Evolutionary conservation across 2,113 vertebrate genomes (phyloP).

Genomic region (Sitta europaea): DNA sequence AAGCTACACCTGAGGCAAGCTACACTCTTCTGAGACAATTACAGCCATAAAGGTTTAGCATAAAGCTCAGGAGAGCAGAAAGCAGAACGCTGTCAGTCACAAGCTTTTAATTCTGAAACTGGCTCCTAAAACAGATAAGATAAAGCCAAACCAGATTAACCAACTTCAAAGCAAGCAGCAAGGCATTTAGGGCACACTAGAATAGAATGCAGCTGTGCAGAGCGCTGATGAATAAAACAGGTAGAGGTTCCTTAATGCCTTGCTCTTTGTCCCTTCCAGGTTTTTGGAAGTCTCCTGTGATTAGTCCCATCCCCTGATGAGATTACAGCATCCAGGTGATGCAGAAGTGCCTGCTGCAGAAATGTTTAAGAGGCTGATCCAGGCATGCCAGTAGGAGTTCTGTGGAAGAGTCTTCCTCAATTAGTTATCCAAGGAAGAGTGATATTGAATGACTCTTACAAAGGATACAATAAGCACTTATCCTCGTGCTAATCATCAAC

Average conservation of each 20-base stretch:
- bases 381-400: background rate
- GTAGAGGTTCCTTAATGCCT: background rate
- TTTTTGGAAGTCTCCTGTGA: background rate
- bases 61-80: background rate
- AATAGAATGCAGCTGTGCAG: background rate
- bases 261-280: background rate
- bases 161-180: conserved; percentile 24
- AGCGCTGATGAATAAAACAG: background rate
- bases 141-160: background rate
- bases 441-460: background rate
- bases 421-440: background rate
- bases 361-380: background rate
- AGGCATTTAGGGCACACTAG: background rate
- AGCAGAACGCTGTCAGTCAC: background rate
- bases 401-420: background rate
- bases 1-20: background rate
- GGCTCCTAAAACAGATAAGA: conserved; percentile 18
- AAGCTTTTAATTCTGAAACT: background rate
- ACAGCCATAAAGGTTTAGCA: background rate
- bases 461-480: background rate
- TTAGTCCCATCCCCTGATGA: background rate
- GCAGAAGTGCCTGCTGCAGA: background rate
- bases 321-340: background rate
- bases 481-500: background rate
- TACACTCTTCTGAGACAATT: background rate